Conservation (phyloP, 1,140 invertebrate species). For the Aphaenogaster ashmeadi region DNA sequence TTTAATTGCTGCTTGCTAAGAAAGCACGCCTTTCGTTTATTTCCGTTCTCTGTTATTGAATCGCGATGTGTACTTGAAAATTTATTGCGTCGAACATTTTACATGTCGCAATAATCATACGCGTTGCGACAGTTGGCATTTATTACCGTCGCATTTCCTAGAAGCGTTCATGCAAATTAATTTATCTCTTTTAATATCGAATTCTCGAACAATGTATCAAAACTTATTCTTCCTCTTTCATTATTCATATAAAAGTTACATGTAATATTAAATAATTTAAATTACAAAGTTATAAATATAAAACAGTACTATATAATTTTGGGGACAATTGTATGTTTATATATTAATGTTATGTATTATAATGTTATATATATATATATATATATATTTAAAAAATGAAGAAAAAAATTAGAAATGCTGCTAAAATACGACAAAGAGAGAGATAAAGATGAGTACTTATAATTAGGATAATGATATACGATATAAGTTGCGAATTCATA, state of each 20-base stretch:
- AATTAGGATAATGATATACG: neutral
- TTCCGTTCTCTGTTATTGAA: neutral
- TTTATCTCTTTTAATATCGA: slow-evolving; percentile 9
- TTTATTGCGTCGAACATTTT: neutral
- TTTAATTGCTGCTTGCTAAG: neutral
- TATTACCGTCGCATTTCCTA: slow-evolving; percentile 1
- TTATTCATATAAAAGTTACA: slow-evolving; percentile 5
- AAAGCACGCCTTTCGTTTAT: neutral
- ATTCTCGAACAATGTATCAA: neutral
- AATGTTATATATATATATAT: no score
- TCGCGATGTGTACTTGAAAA: slow-evolving; percentile 17
- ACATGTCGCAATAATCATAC: slow-evolving; percentile 14
- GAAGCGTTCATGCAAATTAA: neutral
- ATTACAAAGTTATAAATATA: neutral
- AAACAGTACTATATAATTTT: neutral
- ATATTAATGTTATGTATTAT: neutral
- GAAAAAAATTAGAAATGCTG: neutral
- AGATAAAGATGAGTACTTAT: neutral
- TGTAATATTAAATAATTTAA: slow-evolving; percentile 1
- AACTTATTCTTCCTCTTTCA: neutral
- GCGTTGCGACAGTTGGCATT: neutral
- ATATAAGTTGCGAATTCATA: neutral
- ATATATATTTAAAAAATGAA: neutral
- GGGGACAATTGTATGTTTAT: neutral
- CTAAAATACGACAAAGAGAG: neutral